These are phyloP conservation scores for Squalus acanthias DNA, from an alignment of 2,797 vertebrate genomes.

Conservation along the genomic window DNA sequence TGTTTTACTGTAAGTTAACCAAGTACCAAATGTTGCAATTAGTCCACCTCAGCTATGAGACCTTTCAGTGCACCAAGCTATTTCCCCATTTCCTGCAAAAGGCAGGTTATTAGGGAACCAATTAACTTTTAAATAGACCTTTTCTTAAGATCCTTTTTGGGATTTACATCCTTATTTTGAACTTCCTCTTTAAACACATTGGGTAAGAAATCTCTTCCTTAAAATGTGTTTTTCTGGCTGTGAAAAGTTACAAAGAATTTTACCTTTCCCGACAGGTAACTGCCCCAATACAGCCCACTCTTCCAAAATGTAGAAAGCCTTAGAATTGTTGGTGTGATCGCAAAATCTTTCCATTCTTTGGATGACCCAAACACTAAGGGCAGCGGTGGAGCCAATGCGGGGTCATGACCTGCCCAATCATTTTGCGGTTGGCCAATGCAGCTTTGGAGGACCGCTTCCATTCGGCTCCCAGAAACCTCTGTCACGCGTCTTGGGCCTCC, in stretches of 20 bases:
- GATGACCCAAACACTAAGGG: too few species aligned
- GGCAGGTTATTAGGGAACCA: background rate
- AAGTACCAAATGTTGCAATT: background rate
- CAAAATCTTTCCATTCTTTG: too few species aligned
- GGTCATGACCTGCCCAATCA: background rate
- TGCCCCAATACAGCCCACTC: background rate
- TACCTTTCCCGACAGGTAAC: background rate
- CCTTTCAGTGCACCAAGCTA: background rate
- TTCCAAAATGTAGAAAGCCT: background rate
- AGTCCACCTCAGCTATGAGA: background rate
- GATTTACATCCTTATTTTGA: background rate
- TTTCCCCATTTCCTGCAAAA: background rate
- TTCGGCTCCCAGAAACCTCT: background rate
- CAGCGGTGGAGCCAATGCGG: background rate
- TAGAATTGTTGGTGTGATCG: background rate
- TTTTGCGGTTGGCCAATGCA: background rate
- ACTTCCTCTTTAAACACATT: background rate
- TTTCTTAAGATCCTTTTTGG: background rate
- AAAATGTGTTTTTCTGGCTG: background rate
- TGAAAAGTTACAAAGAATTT: background rate
- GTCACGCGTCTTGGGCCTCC: background rate
- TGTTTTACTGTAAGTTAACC: background rate
- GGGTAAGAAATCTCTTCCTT: constrained; percentile 20
- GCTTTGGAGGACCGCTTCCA: background rate
- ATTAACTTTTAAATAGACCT: background rate